Evolutionary conservation across 2,888 invertebrate species (phyloP).

Genomic region (Stenoptilia bipunctidactyla): DNA sequence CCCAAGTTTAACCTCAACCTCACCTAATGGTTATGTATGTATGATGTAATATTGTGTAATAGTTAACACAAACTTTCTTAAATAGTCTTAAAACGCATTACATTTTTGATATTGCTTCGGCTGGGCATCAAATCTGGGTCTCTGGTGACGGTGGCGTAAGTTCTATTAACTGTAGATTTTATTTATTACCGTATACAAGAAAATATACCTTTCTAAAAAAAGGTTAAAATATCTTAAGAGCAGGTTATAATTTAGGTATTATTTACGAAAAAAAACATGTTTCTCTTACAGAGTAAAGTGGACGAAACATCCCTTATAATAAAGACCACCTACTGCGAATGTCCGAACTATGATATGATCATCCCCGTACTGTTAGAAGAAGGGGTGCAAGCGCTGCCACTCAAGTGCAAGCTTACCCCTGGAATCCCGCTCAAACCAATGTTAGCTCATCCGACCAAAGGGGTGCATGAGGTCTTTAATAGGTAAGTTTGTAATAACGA

Average conservation of each 20-base stretch:
- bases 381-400: conserved; percentile 81
- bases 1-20: no score
- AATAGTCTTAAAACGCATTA: no score
- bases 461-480: conserved; percentile 88
- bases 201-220: no score
- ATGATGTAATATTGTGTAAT: no score
- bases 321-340: conserved; percentile 96
- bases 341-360: conserved; percentile 92
- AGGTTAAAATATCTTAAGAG: background rate
- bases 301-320: conserved; percentile 82
- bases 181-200: no score
- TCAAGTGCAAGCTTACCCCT: conserved; percentile 88
- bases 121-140: no score
- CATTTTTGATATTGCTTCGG: no score
- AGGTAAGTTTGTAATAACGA: no score
- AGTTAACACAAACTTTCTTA: no score
- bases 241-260: background rate
- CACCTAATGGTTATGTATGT: no score
- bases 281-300: conserved; percentile 54
- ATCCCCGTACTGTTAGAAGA: conserved; percentile 82
- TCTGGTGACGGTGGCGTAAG: no score
- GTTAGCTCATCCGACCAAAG: conserved; percentile 98
- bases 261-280: background rate
- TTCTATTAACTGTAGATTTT: no score
- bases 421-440: conserved; percentile 97